A percentile compares a stretch with the other conserved stretches of the same genome.
Conservation (phyloP, 2,888 invertebrate genomes). For the Dichetophora obliterata region DNA sequence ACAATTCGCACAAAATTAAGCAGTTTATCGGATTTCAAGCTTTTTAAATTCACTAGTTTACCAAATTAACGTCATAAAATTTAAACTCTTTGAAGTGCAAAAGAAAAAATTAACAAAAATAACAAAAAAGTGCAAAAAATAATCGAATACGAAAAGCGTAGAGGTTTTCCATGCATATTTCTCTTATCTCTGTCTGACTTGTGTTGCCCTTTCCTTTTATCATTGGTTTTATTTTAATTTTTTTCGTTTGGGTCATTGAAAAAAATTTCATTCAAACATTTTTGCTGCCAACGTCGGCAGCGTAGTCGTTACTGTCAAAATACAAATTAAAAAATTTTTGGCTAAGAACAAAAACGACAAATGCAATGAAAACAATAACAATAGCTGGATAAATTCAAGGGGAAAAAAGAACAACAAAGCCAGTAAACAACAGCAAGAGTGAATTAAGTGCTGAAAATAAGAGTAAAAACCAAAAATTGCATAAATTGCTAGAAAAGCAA, state of each 20-base stretch:
- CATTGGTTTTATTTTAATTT: neutral
- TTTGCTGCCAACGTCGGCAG: neutral
- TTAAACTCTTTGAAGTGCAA: constrained; percentile 9
- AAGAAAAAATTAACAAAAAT: no score
- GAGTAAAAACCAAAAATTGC: no score
- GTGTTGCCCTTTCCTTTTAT: neutral
- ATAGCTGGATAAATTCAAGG: neutral
- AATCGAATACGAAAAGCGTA: neutral
- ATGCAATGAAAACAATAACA: constrained; percentile 17
- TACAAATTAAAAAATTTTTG: neutral
- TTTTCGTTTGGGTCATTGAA: neutral
- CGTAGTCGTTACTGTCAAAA: neutral
- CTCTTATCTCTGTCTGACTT: neutral
- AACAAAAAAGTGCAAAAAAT: constrained; percentile 8
- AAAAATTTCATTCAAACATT: neutral
- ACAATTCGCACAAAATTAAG: no score
- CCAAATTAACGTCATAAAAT: no score
- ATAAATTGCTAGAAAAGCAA: no score
- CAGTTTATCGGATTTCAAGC: no score
- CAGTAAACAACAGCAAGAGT: neutral
- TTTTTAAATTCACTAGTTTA: no score
- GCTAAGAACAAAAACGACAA: neutral
- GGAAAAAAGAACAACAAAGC: constrained; percentile 11
- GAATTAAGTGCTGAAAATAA: no score
- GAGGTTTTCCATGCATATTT: neutral